These are phyloP conservation scores for Timandra comae DNA, from an alignment of 2,888 invertebrate species.

Conservation along the genomic window DNA sequence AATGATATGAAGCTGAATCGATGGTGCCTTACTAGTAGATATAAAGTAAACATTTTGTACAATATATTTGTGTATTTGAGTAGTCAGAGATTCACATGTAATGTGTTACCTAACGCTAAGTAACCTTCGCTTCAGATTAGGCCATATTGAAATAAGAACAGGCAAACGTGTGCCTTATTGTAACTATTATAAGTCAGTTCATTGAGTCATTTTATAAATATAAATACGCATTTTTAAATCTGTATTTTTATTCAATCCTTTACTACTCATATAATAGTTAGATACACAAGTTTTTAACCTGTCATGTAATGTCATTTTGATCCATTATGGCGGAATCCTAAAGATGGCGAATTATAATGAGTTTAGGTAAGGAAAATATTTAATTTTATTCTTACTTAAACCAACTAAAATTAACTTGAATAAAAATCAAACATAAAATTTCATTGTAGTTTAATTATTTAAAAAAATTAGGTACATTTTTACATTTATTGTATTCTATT, in stretches of 20 bases:
- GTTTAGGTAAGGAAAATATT: too few species aligned
- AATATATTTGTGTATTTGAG: too few species aligned
- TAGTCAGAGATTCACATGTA: too few species aligned
- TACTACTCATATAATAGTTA: too few species aligned
- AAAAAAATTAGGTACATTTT: constrained; percentile 64
- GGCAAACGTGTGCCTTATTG: constrained; percentile 50
- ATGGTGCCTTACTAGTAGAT: constrained; percentile 48
- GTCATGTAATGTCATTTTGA: too few species aligned
- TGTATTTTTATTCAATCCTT: constrained; percentile 22
- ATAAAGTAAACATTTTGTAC: constrained; percentile 13
- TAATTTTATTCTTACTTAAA: too few species aligned
- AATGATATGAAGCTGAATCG: constrained; percentile 55
- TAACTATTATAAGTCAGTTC: constrained; percentile 41
- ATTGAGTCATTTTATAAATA: constrained; percentile 60
- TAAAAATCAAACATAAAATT: constrained; percentile 32
- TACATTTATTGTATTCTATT: constrained; percentile 51
- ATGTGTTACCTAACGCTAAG: too few species aligned
- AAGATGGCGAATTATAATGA: too few species aligned
- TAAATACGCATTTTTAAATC: constrained; percentile 49
- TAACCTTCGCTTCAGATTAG: too few species aligned
- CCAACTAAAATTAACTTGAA: too few species aligned
- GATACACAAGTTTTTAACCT: too few species aligned
- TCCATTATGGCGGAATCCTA: too few species aligned
- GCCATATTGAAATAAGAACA: constrained; percentile 32
- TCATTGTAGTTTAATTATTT: constrained; percentile 60